These are phyloP conservation scores for Perca fluviatilis DNA, from an alignment of 2,113 vertebrate species.

Conservation along the genomic window DNA sequence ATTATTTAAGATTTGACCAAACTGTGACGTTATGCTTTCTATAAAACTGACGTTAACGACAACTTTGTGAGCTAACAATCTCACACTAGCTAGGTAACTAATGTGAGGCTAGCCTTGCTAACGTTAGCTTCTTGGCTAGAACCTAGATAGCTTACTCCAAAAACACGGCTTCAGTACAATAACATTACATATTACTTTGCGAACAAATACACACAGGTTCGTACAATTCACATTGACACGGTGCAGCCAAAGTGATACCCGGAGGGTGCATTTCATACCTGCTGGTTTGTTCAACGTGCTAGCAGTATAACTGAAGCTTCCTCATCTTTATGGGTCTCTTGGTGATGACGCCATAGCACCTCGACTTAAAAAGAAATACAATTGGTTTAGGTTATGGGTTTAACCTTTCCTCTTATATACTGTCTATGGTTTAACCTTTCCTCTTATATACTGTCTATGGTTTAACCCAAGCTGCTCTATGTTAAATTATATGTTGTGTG, in stretches of 20 bases:
- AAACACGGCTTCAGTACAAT: neutral
- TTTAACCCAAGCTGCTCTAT: no score
- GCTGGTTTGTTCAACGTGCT: neutral
- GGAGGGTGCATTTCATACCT: conserved; percentile 23
- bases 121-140: conserved; percentile 28
- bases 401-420: no score
- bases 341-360: conserved; percentile 34
- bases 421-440: no score
- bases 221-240: accelerated
- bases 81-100: neutral
- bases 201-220: neutral
- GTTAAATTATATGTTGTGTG: no score
- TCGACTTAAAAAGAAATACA: neutral
- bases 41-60: neutral
- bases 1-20: neutral
- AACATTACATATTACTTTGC: neutral
- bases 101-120: neutral
- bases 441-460: no score
- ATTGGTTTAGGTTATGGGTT: no score
- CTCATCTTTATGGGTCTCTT: neutral
- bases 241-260: accelerated
- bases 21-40: neutral
- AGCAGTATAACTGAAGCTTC: neutral
- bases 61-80: neutral
- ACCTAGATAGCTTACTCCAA: neutral